Evolutionary conservation across 2,113 vertebrate genomes (phyloP), one percentile per base, ranked within the genome.

Genomic region (Zosterops borbonicus): DNA sequence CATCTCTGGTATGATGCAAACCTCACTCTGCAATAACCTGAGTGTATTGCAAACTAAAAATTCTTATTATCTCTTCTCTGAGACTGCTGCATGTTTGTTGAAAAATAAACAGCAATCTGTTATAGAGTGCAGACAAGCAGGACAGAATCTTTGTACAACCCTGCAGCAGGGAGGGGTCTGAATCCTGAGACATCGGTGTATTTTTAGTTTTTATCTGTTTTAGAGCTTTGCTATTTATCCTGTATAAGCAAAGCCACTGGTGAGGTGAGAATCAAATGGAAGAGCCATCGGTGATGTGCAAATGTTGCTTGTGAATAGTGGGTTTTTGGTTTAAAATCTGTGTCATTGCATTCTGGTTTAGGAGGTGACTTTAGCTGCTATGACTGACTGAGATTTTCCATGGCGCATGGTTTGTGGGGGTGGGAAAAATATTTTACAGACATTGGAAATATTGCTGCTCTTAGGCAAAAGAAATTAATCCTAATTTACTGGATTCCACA

Each of bases 401-500:
- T 39, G 39, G 89, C 75, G 65, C 82, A 39, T 50, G 58, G 74
- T 74, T 75, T 91, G 77, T 70, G 77, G 67, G 90, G 70, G 84
- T 87, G 82, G 85, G 62, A 87, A 76, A 58, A 79, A 52, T 44
- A 28, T 44, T 52, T 88, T 71, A 25, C 49, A 91, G 56, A 14
- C 70, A 37, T 37, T 87, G 87, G 60, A 89, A 69, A 82, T 84
- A 60, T 21, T 94, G 65, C 78, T 87, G 78, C 73, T 91, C 83
- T 71, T 74, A 58, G 55, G 87, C 70, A 83, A 69, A 84, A 83
- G 21, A 82, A 92, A 87, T 85, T 83, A 28, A 83, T 69, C 35
- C 67, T 49, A 58, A 87, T 82, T 90, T 91, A 73, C 63, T 74
- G 74, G 89, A 91, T 91, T 81, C 84, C 42, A 79, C 82, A 88